Percentiles rank a stretch among this genome's conserved stretches.
Conservation (phyloP, 2,113 vertebrate species). For the Puntigrus tetrazona region DNA sequence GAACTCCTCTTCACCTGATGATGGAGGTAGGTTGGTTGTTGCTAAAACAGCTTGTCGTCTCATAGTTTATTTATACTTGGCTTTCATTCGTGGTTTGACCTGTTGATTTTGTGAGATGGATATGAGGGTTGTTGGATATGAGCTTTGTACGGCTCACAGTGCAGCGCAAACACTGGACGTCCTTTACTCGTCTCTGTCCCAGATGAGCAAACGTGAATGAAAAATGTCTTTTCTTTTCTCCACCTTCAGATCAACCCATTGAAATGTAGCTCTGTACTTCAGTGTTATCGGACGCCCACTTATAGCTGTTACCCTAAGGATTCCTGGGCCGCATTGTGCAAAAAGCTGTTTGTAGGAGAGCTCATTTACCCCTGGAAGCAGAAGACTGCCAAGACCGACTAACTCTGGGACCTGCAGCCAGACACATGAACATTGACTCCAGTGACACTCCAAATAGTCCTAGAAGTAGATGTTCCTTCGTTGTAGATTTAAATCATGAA, state of each 20-base stretch:
- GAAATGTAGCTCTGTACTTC: constrained; percentile 75
- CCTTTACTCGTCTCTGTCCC: neutral
- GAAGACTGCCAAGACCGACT: constrained; percentile 87
- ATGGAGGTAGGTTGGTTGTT: constrained; percentile 85
- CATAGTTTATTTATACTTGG: neutral
- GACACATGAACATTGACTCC: neutral
- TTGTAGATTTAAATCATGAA: neutral
- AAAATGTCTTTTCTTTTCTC: neutral
- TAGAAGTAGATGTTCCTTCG: neutral
- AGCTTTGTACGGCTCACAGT: neutral
- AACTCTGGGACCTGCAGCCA: constrained; percentile 44
- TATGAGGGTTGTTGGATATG: neutral
- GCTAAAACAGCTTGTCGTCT: neutral
- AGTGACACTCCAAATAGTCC: neutral
- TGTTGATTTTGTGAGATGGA: neutral
- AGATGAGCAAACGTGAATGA: constrained; percentile 1
- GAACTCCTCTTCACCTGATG: constrained; percentile 85
- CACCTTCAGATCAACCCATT: constrained; percentile 88
- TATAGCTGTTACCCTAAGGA: constrained; percentile 90
- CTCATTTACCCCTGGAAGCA: constrained; percentile 96
- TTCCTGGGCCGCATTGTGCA: constrained; percentile 87
- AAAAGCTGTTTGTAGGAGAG: constrained; percentile 93
- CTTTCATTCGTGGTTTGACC: neutral
- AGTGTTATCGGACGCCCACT: constrained; percentile 84
- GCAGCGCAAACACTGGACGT: neutral